Evolutionary conservation across 2,888 invertebrate genomes (phyloP), one percentile per base, ranked within the genome.

Genomic region (Acleris literana): DNA sequence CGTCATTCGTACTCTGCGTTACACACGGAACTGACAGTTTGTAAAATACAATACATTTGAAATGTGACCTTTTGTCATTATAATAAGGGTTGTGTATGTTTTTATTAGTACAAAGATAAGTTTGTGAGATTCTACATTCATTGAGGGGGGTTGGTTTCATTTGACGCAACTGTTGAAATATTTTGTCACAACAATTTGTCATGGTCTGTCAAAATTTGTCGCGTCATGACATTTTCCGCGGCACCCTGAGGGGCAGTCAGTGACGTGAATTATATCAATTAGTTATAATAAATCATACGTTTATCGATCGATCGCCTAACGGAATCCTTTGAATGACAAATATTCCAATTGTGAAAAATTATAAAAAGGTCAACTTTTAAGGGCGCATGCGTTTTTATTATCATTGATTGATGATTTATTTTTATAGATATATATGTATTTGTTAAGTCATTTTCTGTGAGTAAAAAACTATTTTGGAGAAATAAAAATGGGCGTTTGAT

Each of bases 161-260:
- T 85, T 86, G 85, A 88, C 79, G 87, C 87, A 88, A 88, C 88
- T 90, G 91, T 89, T 92, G 91, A 92, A 92, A 92, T 92, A 91
- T 92, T 92, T 91, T 92, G 92, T 92, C 92, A 92, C 83, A 91
- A 92, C 88, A 92, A 92, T 92, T 92, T 88, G 92, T 92, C 90
- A 92, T 77, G 87, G 83, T 73, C 79, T 87, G 92, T 90, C 90
- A 84, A 71, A 82, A 85, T 87, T 74, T 80, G 76, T 86, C 88
- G 73, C 79, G 87, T 92, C 91, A 92, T 88, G 87, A 88, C 86
- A 79, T 74, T 76, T 75, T 70, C 68, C 70, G 66, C 71, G 80
- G 76, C 81, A 72, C 81, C 86, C 85, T 74, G 85, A 81, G 82
- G 83, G 83, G 78, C 77, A 76, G 83, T 78, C 77, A 76, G 73